Conservation (phyloP, 2,113 vertebrate species). For the Dipodomys spectabilis region DNA sequence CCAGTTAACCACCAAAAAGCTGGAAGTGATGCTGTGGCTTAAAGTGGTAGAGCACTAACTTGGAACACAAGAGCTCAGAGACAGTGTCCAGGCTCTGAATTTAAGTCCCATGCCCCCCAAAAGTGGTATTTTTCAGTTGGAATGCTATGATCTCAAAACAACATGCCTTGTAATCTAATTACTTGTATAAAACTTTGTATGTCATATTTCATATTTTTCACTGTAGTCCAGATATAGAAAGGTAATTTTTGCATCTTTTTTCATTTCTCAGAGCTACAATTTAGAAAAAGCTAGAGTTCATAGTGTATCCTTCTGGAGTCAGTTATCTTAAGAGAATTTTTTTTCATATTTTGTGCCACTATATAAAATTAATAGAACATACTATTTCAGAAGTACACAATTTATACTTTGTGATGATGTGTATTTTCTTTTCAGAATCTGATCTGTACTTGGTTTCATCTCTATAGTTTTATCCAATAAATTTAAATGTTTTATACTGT, state of each 20-base stretch:
- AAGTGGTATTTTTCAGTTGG: too few species aligned
- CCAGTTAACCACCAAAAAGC: too few species aligned
- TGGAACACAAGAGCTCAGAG: too few species aligned
- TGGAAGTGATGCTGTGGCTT: too few species aligned
- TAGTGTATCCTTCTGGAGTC: conserved; percentile 27
- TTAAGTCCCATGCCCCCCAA: too few species aligned
- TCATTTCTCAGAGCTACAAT: conserved; percentile 4
- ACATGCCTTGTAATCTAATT: not conserved
- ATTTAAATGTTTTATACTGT: not conserved
- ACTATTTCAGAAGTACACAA: not conserved
- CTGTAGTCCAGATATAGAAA: not conserved
- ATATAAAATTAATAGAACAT: not conserved
- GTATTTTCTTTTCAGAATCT: not conserved
- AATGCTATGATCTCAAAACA: too few species aligned
- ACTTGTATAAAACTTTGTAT: not conserved
- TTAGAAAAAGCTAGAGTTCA: not conserved
- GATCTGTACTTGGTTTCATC: not conserved
- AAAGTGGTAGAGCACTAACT: too few species aligned
- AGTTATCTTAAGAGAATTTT: not conserved
- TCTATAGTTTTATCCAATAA: not conserved
- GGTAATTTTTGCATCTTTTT: not conserved
- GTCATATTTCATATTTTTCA: not conserved
- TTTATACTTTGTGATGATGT: not conserved
- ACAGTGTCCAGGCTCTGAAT: too few species aligned
- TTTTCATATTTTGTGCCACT: not conserved